Evolutionary conservation across 2,888 invertebrate genomes (phyloP), one percentile per base, ranked within the genome.

Genomic region (Lottia scabra): DNA sequence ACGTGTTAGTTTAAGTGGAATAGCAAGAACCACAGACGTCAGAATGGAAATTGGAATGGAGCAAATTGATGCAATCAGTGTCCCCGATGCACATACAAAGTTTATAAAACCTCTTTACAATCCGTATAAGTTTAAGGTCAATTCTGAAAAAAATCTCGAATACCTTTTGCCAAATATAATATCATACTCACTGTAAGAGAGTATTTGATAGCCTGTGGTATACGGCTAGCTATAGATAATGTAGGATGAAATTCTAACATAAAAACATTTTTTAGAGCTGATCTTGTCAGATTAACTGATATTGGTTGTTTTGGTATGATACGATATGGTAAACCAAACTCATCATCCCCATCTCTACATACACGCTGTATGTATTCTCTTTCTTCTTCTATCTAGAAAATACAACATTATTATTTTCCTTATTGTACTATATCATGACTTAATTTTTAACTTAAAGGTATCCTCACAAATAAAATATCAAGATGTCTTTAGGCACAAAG

Each of bases 161-260:
- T n/a, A n/a, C n/a, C n/a, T n/a, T n/a, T n/a, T n/a, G n/a, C n/a
- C n/a, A n/a, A 30, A 30, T 30, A 30, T 30, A 5, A 30, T 30
- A 5, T 38, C 38, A 38, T 38, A 75, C 80, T 78, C 72, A 89
- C 89, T 84, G 84, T 84, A 56, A 84, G 81, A 15, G 87, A 84
- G 78, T 86, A 85, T 64, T 85, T 83, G 13, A 89, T 72, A 19
- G 87, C 86, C 23, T 82, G 78, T 13, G 88, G 87, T 10, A 89
- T 77, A 15, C 85, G 82, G 71, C 86, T 83, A 56, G 87, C 87
- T 6, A 88, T 75, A 62, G 88, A 85, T 56, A 89, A 79, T 10
- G 86, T 86, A 10, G 89, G 88, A 74, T 89, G 89, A 74, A 89
- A 89, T 78, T 89, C 89, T 62, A 89, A 78, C 79, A 89, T 82